Conservation (phyloP, 2,888 invertebrate genomes). For the Anthophora plumipes region DNA sequence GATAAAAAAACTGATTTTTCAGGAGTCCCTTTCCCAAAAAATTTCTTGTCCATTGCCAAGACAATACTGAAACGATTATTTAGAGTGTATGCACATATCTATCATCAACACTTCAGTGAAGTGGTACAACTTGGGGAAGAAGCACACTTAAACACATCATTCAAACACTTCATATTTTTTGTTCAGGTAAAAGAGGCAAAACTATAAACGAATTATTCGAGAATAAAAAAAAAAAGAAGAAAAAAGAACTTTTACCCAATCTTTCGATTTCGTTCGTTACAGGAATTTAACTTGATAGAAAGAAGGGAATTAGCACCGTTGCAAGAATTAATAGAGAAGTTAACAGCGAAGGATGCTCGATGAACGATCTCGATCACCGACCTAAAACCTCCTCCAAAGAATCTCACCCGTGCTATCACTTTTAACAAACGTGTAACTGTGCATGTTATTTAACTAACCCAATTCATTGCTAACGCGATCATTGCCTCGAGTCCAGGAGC, state of each 20-base stretch:
- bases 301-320: conserved; percentile 97
- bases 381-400: conserved; percentile 83
- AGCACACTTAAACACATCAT: conserved; percentile 99
- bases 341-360: conserved; percentile 95
- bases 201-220: background rate
- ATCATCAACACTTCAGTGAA: conserved; percentile 99
- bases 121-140: conserved; percentile 99
- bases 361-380: conserved; percentile 85
- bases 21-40: conserved; percentile 99
- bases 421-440: conserved; percentile 71
- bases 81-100: conserved; percentile 99
- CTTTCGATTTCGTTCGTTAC: conserved; percentile 78
- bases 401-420: conserved; percentile 78
- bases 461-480: conserved; percentile 64
- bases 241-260: background rate
- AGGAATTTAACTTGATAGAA: conserved; percentile 99
- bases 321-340: conserved; percentile 98
- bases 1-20: conserved; percentile 6
- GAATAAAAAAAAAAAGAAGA: background rate
- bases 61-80: conserved; percentile 99
- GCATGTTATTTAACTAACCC: conserved; percentile 77
- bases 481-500: conserved; percentile 58
- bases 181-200: conserved; percentile 89
- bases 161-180: conserved; percentile 99
- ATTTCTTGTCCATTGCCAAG: conserved; percentile 98